These are phyloP conservation scores for Tenthredo scrophulariae DNA, from an alignment of 2,888 invertebrate genomes.

Conservation along the genomic window DNA sequence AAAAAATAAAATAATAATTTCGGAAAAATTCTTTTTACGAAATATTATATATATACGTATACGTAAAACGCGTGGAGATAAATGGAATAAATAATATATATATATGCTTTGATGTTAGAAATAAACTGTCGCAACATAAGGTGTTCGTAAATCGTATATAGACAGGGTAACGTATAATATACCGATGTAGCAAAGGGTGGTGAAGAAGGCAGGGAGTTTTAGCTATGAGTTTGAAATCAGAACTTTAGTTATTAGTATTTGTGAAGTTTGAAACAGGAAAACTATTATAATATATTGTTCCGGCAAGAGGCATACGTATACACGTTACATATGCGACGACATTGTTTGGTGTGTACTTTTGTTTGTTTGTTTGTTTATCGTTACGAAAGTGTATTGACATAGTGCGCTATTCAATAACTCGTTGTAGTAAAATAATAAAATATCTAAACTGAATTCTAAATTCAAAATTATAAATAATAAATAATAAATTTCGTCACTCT, in stretches of 20 bases:
- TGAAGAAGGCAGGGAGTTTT: no score
- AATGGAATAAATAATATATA: no score
- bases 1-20: no score
- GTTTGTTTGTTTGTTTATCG: neutral
- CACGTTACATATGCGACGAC: neutral
- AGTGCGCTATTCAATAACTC: neutral
- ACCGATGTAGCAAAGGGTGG: no score
- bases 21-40: no score
- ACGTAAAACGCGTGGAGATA: no score
- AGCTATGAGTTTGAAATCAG: neutral
- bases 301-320: neutral
- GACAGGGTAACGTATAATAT: no score
- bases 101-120: no score
- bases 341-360: neutral
- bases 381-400: neutral
- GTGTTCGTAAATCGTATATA: no score
- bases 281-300: slow-evolving; percentile 3
- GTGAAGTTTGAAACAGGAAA: neutral
- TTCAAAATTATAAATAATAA: neutral
- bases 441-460: neutral
- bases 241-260: neutral
- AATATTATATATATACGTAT: no score
- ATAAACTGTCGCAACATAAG: no score
- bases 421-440: no score
- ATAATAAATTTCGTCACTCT: neutral